phyloP scores from a whole-genome alignment of 2,797 vertebrate species.

The Synanceia verrucosa region DNA sequence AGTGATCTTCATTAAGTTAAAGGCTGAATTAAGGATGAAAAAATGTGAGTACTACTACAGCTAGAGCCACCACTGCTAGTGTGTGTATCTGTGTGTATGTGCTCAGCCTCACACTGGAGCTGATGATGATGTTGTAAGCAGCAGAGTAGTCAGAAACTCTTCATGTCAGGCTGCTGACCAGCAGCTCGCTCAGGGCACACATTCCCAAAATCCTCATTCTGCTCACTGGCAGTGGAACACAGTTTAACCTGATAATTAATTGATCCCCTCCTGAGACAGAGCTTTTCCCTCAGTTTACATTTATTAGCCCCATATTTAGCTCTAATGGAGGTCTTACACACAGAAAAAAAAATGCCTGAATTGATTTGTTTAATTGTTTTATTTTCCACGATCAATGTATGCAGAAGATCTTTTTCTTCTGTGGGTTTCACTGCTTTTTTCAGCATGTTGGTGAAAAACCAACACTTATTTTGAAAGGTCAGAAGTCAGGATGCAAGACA shows the following conservation, averaged over 20 bases:
- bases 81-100: background rate
- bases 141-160: conserved; percentile 12
- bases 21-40: background rate
- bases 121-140: background rate
- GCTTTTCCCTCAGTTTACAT: background rate
- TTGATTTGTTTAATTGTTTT: background rate
- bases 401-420: background rate
- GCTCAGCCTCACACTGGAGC: background rate
- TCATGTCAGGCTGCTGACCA: background rate
- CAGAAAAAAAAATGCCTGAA: background rate
- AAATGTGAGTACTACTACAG: background rate
- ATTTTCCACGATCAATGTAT: background rate
- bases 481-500: background rate
- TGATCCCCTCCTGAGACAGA: background rate
- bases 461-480: background rate
- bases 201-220: background rate
- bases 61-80: background rate
- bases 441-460: background rate
- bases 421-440: background rate
- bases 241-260: conserved; percentile 3
- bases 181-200: background rate
- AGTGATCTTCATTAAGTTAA: background rate
- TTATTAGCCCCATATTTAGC: background rate
- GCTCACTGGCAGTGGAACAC: background rate
- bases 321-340: background rate